A percentile compares a stretch with the other conserved stretches of the same genome.
Evolutionary conservation across 35 echinoderm and acorn worm genomes (phyloP).

Genomic region (Ophioderma brevispina): DNA sequence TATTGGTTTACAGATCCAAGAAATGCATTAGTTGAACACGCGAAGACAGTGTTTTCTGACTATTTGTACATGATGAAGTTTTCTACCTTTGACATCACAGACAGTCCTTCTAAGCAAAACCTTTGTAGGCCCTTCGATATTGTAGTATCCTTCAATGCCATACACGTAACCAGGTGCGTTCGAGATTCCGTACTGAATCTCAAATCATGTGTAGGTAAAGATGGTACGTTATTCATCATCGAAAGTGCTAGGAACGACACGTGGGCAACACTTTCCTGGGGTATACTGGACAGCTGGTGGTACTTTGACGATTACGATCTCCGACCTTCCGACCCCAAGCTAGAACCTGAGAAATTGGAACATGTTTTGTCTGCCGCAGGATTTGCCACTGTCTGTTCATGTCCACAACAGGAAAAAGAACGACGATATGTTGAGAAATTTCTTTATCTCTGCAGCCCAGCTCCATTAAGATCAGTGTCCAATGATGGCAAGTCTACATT

Average conservation of each 20-base stretch:
- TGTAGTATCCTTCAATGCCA: slow-evolving; percentile 18
- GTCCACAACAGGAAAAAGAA: background rate
- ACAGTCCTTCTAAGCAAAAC: slow-evolving; percentile 6
- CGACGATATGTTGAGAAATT: background rate
- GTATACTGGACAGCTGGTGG: slow-evolving; percentile 12
- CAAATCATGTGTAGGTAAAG: slow-evolving; percentile 13
- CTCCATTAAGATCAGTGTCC: background rate
- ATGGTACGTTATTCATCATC: background rate
- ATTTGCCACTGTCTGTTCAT: background rate
- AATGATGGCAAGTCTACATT: background rate
- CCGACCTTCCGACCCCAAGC: background rate
- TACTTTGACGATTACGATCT: background rate
- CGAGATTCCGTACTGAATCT: background rate
- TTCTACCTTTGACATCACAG: slow-evolving; percentile 7
- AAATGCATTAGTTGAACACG: background rate
- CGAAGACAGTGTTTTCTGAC: background rate
- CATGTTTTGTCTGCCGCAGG: background rate
- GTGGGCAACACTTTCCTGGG: slow-evolving; percentile 18
- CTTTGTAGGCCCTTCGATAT: background rate
- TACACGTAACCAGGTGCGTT: background rate
- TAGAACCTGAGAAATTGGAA: slow-evolving; percentile 19
- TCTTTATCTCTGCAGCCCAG: background rate
- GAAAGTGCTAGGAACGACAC: slow-evolving; percentile 21
- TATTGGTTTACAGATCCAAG: background rate
- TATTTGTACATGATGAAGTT: slow-evolving; percentile 21